Conservation (phyloP, 1,140 invertebrate species). For the Holotrichia oblita region DNA sequence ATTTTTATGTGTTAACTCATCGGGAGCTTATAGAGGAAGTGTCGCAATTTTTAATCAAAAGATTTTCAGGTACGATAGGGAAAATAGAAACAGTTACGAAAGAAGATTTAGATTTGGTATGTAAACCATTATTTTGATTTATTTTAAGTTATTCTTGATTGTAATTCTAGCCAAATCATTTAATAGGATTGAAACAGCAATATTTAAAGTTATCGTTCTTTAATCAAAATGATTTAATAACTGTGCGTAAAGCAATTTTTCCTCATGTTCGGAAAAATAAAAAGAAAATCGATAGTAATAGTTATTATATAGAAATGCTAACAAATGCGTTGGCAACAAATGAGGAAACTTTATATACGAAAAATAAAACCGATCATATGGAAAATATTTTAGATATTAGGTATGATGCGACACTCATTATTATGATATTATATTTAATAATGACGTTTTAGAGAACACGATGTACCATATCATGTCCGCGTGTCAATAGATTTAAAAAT, state of each 20-base stretch:
- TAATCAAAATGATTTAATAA: conserved; percentile 87
- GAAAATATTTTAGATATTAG: conserved; percentile 91
- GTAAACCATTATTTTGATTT: conserved; percentile 22
- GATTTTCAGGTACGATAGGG: conserved; percentile 81
- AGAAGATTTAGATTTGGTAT: conserved; percentile 96
- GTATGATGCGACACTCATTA: conserved; percentile 60
- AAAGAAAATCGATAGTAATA: conserved; percentile 83
- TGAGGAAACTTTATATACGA: conserved; percentile 65
- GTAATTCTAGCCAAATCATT: conserved; percentile 85
- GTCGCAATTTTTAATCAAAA: conserved; percentile 86
- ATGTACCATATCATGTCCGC: conserved; percentile 96
- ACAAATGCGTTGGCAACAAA: conserved; percentile 69
- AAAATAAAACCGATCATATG: conserved; percentile 79
- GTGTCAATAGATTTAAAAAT: conserved; percentile 96
- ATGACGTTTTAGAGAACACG: conserved; percentile 83
- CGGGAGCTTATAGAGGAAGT: conserved; percentile 88
- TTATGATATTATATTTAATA: conserved; percentile 30
- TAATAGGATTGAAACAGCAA: conserved; percentile 90
- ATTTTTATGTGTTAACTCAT: conserved; percentile 89
- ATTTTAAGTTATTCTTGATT: not conserved
- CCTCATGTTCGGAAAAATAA: conserved; percentile 88
- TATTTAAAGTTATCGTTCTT: conserved; percentile 94
- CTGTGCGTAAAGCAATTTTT: conserved; percentile 87
- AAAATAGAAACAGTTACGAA: conserved; percentile 86
- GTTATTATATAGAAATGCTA: conserved; percentile 86